Percentiles rank a stretch among this genome's conserved stretches.
Conservation (phyloP, 2,113 vertebrate species). For the Brachirus orientalis region DNA sequence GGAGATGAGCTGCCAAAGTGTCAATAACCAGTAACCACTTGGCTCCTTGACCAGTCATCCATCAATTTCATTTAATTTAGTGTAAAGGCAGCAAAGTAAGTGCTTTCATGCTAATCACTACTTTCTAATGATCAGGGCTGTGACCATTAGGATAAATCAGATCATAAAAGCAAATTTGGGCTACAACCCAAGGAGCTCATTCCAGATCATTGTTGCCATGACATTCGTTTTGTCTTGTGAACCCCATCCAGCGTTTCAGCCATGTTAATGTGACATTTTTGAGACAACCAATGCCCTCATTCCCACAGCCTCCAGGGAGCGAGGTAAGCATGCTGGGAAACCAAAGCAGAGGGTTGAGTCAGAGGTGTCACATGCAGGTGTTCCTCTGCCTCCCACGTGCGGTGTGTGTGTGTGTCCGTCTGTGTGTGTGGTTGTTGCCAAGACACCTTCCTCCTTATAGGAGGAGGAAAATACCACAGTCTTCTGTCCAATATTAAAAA, state of each 20-base stretch:
- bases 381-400: slow-evolving; percentile 44
- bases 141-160: background rate
- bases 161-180: slow-evolving; percentile 16
- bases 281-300: slow-evolving; percentile 20
- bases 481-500: slow-evolving; percentile 66
- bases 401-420: slow-evolving; percentile 4
- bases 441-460: slow-evolving; percentile 40
- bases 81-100: slow-evolving; percentile 19
- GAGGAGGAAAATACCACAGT: slow-evolving; percentile 2
- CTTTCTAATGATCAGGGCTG: slow-evolving; percentile 22
- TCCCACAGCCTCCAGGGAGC: slow-evolving; percentile 30
- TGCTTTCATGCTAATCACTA: slow-evolving; percentile 19
- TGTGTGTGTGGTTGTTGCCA: slow-evolving; percentile 15
- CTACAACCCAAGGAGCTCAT: slow-evolving; percentile 24
- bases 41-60: slow-evolving; percentile 4
- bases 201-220: slow-evolving; percentile 49
- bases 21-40: slow-evolving; percentile 45
- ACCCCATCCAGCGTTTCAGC: slow-evolving; percentile 33
- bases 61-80: slow-evolving; percentile 28
- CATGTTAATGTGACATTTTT: slow-evolving; percentile 72
- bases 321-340: slow-evolving; percentile 52
- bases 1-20: slow-evolving; percentile 21
- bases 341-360: slow-evolving; percentile 25
- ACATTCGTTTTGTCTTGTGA: slow-evolving; percentile 46
- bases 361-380: slow-evolving; percentile 53